Percentiles rank a stretch among this genome's conserved stretches.
phyloP scores from a whole-genome alignment of 2,888 invertebrate genomes.

The Pasiphila rectangulata region DNA sequence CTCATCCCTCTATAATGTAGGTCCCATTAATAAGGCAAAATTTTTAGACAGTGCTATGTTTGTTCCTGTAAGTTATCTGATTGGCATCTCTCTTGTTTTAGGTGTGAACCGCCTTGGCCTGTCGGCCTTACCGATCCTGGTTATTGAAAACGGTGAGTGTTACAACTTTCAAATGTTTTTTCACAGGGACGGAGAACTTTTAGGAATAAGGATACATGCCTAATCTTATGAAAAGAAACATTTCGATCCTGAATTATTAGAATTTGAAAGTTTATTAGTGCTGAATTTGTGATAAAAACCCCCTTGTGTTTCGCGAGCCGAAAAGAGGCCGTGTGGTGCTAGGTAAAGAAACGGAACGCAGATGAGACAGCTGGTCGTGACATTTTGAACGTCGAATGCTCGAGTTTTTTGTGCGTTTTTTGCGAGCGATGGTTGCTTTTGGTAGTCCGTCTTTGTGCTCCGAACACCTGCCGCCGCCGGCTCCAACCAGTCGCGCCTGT shows the following conservation, averaged over 20 bases:
- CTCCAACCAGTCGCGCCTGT: constrained; percentile 44
- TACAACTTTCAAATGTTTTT: constrained; percentile 17
- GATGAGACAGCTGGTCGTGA: constrained; percentile 71
- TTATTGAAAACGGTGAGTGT: constrained; percentile 52
- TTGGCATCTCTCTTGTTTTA: constrained; percentile 55
- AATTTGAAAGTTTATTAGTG: no score
- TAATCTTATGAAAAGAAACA: no score
- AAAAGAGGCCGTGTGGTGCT: constrained; percentile 27
- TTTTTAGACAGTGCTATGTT: constrained; percentile 7
- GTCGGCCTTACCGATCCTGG: constrained; percentile 45
- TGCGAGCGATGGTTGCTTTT: constrained; percentile 49
- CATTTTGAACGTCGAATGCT: constrained; percentile 57
- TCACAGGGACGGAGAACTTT: no score
- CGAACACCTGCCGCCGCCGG: constrained; percentile 63
- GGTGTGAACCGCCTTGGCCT: constrained; percentile 51
- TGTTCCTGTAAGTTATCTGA: constrained; percentile 36
- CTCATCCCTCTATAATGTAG: constrained; percentile 48
- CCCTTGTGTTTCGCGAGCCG: constrained; percentile 4
- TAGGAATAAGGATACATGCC: no score
- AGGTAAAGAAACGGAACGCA: constrained; percentile 46
- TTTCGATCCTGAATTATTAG: no score
- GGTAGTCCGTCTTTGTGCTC: constrained; percentile 55
- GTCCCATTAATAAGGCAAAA: constrained; percentile 26
- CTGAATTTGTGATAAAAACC: no score
- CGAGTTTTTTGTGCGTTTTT: constrained; percentile 53